These are phyloP conservation scores for Mimumesa dahlbomi DNA, from an alignment of 2,888 invertebrate genomes.

Conservation along the genomic window DNA sequence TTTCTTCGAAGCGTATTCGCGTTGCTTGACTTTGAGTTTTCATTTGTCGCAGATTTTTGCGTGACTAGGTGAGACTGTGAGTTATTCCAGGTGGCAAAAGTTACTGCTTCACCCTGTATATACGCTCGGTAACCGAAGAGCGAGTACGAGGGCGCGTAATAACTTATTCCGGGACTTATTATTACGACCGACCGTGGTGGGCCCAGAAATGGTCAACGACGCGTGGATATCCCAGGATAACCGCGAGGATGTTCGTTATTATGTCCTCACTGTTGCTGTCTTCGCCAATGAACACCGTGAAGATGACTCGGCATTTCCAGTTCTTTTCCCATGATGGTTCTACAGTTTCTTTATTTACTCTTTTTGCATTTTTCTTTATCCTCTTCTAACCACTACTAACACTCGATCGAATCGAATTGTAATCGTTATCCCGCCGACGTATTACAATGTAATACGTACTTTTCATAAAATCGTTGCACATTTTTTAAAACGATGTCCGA, in stretches of 20 bases:
- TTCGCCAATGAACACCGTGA: constrained; percentile 14
- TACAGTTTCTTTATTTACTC: constrained; percentile 1
- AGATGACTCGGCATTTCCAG: constrained; percentile 15
- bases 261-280: constrained; percentile 60
- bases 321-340: constrained; percentile 2
- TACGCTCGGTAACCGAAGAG: constrained; percentile 53
- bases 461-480: too few species aligned
- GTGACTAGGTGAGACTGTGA: neutral
- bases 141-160: constrained; percentile 69
- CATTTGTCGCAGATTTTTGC: too few species aligned
- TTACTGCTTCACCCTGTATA: neutral
- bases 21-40: too few species aligned
- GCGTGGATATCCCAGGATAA: constrained; percentile 45
- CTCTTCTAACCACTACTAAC: neutral
- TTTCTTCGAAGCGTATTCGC: too few species aligned
- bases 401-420: too few species aligned
- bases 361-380: neutral
- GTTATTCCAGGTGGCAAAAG: neutral
- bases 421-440: too few species aligned
- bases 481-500: too few species aligned
- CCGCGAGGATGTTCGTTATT: constrained; percentile 51
- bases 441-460: too few species aligned
- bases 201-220: constrained; percentile 51
- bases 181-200: constrained; percentile 70
- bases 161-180: constrained; percentile 75